phyloP scores from a whole-genome alignment of 2,888 invertebrate genomes.

The Cantharis rufa region DNA sequence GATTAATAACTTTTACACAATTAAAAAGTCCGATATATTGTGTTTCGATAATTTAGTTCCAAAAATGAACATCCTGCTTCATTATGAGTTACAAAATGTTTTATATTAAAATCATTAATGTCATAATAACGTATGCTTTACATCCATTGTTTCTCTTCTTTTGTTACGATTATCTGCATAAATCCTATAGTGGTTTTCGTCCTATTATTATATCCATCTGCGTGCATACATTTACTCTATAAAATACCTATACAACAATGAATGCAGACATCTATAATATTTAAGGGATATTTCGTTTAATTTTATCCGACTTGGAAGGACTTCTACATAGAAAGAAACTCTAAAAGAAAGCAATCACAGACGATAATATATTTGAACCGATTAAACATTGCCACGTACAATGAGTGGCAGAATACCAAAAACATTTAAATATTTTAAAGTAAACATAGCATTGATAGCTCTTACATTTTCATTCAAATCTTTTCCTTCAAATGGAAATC shows the following conservation, averaged over 20 bases:
- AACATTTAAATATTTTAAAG: not conserved
- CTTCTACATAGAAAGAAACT: constrained; percentile 11
- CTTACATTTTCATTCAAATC: constrained; percentile 29
- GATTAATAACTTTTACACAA: too few relatives aligned
- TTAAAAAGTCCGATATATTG: too few relatives aligned
- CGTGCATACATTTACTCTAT: constrained; percentile 41
- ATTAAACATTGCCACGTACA: not conserved
- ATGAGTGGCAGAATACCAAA: not conserved
- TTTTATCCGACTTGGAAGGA: constrained; percentile 21
- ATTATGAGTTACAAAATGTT: not conserved
- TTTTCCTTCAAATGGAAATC: constrained; percentile 28
- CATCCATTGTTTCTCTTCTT: constrained; percentile 43
- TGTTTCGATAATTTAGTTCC: not conserved
- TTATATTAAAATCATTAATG: constrained; percentile 12
- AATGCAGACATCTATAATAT: constrained; percentile 30
- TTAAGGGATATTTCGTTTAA: constrained; percentile 21
- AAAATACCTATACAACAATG: constrained; percentile 38
- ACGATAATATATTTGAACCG: not conserved
- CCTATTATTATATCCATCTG: constrained; percentile 46
- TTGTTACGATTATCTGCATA: constrained; percentile 46
- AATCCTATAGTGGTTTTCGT: constrained; percentile 43
- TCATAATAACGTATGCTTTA: constrained; percentile 29
- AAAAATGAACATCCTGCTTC: not conserved
- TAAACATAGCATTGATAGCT: constrained; percentile 5
- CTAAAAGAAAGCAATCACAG: not conserved